These are phyloP conservation scores for Coelogynopora nodosa DNA, from an alignment of 2,888 invertebrate genomes.

Conservation along the genomic window DNA sequence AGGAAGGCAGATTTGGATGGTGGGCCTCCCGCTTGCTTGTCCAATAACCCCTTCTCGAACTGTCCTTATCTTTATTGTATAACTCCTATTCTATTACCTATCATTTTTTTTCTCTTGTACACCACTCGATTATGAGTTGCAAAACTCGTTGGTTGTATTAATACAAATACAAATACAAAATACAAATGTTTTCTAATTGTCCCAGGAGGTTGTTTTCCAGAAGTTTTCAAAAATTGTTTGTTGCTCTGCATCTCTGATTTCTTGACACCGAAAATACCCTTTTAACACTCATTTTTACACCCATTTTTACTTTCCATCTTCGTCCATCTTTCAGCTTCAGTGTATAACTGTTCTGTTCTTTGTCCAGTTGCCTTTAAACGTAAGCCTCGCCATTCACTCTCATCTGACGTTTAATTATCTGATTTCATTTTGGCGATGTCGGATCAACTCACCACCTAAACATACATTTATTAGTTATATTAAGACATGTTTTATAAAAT, in stretches of 20 bases:
- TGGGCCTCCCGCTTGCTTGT: too few relatives aligned
- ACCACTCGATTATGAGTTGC: too few relatives aligned
- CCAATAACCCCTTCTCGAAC: too few relatives aligned
- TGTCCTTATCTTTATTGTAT: too few relatives aligned
- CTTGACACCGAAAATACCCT: neutral
- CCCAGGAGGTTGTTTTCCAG: neutral
- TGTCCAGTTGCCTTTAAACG: neutral
- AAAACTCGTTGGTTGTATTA: too few relatives aligned
- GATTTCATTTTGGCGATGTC: neutral
- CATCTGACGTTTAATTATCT: neutral
- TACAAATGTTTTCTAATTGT: neutral
- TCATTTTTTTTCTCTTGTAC: too few relatives aligned
- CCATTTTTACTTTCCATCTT: neutral
- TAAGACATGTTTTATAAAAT: too few relatives aligned
- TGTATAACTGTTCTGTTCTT: neutral
- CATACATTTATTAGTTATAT: too few relatives aligned
- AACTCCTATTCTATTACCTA: too few relatives aligned
- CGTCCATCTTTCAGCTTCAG: neutral
- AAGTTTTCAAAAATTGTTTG: neutral
- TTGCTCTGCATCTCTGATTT: neutral
- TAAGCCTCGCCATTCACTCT: neutral
- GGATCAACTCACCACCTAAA: too few relatives aligned
- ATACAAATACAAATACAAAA: too few relatives aligned
- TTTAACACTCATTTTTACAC: neutral
- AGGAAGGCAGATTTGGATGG: too few relatives aligned